Evolutionary conservation across 1,140 invertebrate genomes (phyloP), one percentile per base, ranked within the genome.

Genomic region (Caenorhabditis remanei): DNA sequence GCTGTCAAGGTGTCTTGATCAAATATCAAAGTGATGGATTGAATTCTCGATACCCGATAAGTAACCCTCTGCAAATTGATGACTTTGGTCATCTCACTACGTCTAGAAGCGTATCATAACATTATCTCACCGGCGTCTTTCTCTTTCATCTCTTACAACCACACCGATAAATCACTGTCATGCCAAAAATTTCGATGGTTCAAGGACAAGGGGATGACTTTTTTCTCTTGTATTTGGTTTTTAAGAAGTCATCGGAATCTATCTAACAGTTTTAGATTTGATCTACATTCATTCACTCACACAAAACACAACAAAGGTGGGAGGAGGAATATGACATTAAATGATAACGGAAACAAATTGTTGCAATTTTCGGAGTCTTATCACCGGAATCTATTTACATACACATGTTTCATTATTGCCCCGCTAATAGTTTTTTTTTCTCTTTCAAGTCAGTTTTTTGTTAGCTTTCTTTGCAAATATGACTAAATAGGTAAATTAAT

Each of bases 1-100:
- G 71, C 71, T 79, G 71, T 79, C 71, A 79, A 79, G 71, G 46
- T 79, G 71, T 79, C 71, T 79, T 79, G 71, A 79, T 79, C 43
- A 79, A 79, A 79, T 79, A 79, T 79, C 71, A 79, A 79, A 79
- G 71, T 79, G 71, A 79, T 79, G 71, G 71, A 79, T 79, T 11
- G 13, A 79, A 32, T 79, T 79, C 19, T 50, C 71, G 24, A 79
- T 50, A 24, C 16, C 46, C 46, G 65, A 71, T 71, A 32, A 13
- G 9, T 65, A 9, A 24, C 46, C 4, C 46, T 48, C 43, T 79
- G 43, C 46, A 50, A 48, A 79, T 24, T 79, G 43, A 79, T 79
- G 43, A 50, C n/a, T 79, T 46, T 48, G n/a, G 46, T 6, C 40
- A 71, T 46, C 41, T 43, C 46, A 46, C 16, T 19, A 32, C 14